A percentile compares a stretch with the other conserved stretches of the same genome.
Evolutionary conservation across 2,888 invertebrate genomes (phyloP).

Genomic region (Erpobdella octoculata): DNA sequence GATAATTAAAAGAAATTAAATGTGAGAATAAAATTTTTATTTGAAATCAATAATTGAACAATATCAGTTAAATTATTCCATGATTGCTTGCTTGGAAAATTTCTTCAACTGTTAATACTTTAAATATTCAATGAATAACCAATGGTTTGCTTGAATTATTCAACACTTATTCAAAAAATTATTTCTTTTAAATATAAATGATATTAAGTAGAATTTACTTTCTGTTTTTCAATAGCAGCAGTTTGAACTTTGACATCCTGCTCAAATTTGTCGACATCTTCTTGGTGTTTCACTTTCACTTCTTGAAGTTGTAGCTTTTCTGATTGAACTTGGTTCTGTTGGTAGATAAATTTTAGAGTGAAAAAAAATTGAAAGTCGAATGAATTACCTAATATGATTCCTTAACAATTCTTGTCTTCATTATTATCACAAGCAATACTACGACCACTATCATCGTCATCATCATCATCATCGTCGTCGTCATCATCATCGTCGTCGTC

Average conservation of each 20-base stretch:
- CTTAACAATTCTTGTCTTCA: no score
- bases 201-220: no score
- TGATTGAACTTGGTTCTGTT: slow-evolving; percentile 5
- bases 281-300: slow-evolving; percentile 11
- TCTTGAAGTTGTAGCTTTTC: slow-evolving; percentile 12
- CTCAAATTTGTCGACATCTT: not conserved
- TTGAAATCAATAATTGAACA: no score
- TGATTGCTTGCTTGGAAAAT: no score
- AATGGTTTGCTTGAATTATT: no score
- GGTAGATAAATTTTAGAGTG: not conserved
- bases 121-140: no score
- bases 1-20: not conserved
- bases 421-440: not conserved
- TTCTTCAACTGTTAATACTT: no score
- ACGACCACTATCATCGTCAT: not conserved
- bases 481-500: not conserved
- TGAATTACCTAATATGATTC: not conserved
- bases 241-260: not conserved
- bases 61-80: no score
- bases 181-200: no score
- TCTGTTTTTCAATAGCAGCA: slow-evolving; percentile 10
- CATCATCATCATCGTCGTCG: not conserved
- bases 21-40: no score
- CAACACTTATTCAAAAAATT: no score
- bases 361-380: not conserved